Base-by-base conservation (phyloP, 1,140 invertebrate species). In the Hesperophylax magnus region DNA sequence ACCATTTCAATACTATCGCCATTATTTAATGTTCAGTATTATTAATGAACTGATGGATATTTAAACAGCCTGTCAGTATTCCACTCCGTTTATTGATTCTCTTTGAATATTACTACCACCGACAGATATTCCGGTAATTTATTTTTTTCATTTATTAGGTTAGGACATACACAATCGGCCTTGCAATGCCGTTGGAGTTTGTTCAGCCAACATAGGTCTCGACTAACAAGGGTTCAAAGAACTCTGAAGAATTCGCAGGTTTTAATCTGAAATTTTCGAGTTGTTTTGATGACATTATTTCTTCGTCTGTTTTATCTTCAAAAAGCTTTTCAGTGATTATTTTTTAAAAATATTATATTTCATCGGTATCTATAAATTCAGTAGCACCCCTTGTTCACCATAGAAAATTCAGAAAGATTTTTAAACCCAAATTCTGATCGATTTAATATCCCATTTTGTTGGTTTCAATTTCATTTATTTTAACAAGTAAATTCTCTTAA, bases 51-150 rank as follows among this genome's bases (percentile, higher is more conserved):
- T 8, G 58, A 24, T 6, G 58, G 58, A 67, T 69, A 69, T 69
- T 69, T 69, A 47, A 47, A 69, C 65, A 69, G 65, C 65, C 20
- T 69, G 27, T 69, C 65, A 69, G n/a, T 69, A 52, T 61, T 61
- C 20, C n/a, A 24, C 34, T 69, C n/a, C 6, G 58, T 52, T 52
- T 69, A 39, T 39, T 69, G 18, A 69, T 69, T 34, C 65, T 34
- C 65, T 39, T 69, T 69, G n/a, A 52, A 69, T 69, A 69, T 52
- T 34, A 34, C 56, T 18, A 14, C 24, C 20, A 14, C 24, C 20
- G 18, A 24, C 14, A 22, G 20, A 15, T 14, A 61, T 61, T 61
- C 58, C 58, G 24, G 24, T 61, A 20, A 61, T 61, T 61, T 47
- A 61, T 61, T 61, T 61, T 22, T 47, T 47, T 8, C 27, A 27